These are phyloP conservation scores for Caenorhabditis auriculariae DNA, from an alignment of 2,888 invertebrate genomes.

Conservation along the genomic window DNA sequence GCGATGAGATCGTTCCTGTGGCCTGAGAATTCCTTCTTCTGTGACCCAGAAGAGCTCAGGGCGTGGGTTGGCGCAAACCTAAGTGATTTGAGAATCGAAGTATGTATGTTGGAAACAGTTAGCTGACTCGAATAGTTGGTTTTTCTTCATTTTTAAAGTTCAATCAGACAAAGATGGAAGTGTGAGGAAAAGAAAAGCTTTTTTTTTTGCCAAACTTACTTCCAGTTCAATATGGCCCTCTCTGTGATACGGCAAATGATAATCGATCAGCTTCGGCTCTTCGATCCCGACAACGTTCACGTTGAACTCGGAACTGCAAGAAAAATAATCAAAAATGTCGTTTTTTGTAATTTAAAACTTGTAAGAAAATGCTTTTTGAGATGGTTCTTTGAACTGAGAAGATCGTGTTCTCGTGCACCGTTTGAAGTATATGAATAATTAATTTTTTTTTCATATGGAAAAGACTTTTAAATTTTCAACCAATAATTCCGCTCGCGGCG, in stretches of 20 bases:
- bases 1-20: slow-evolving; percentile 2
- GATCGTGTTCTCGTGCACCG: too few relatives aligned
- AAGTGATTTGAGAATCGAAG: neutral
- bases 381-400: too few relatives aligned
- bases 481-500: too few relatives aligned
- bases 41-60: slow-evolving; percentile 39
- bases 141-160: neutral
- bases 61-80: slow-evolving; percentile 36
- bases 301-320: slow-evolving; percentile 18
- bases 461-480: too few relatives aligned
- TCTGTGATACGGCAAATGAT: slow-evolving; percentile 3
- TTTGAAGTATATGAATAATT: too few relatives aligned
- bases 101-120: neutral
- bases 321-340: too few relatives aligned
- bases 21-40: slow-evolving; percentile 14
- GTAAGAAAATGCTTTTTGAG: too few relatives aligned
- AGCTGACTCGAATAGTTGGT: neutral
- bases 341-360: too few relatives aligned
- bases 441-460: too few relatives aligned
- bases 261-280: slow-evolving; percentile 4
- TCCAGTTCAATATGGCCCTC: slow-evolving; percentile 21
- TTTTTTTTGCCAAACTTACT: slow-evolving; percentile 9
- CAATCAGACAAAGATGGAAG: too few relatives aligned
- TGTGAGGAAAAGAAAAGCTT: too few relatives aligned
- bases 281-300: slow-evolving; percentile 21